Evolutionary conservation across 1,140 invertebrate genomes (phyloP).

Genomic region (Manduca sexta): DNA sequence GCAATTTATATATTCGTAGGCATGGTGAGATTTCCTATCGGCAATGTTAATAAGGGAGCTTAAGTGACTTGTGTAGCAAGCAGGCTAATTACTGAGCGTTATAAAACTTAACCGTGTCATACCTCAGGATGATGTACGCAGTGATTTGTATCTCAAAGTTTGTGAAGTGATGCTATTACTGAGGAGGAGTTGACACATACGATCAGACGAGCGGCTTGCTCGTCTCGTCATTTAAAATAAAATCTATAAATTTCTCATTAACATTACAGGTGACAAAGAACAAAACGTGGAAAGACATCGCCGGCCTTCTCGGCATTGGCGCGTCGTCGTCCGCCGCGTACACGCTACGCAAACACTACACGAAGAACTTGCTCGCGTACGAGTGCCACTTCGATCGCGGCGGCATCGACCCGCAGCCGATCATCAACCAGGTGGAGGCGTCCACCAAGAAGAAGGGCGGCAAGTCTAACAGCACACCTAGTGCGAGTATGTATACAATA

Average conservation of each 20-base stretch:
- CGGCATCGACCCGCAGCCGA: slow-evolving; percentile 95
- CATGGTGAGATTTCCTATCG: slow-evolving; percentile 40
- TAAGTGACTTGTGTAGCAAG: no score
- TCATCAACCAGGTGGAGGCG: slow-evolving; percentile 94
- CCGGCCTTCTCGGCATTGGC: slow-evolving; percentile 92
- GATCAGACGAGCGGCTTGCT: no score
- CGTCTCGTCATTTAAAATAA: no score
- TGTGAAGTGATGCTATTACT: no score
- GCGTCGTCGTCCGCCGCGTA: slow-evolving; percentile 97
- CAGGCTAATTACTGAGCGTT: no score
- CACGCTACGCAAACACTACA: slow-evolving; percentile 97
- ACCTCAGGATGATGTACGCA: no score
- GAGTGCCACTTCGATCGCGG: slow-evolving; percentile 98
- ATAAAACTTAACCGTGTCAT: no score
- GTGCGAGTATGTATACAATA: slow-evolving; percentile 77
- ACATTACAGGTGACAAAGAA: slow-evolving; percentile 92
- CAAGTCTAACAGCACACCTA: slow-evolving; percentile 88
- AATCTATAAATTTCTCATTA: slow-evolving; percentile 10
- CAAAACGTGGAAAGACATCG: slow-evolving; percentile 99
- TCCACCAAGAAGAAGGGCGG: slow-evolving; percentile 90
- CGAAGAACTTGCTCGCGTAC: slow-evolving; percentile 94
- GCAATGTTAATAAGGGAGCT: no score
- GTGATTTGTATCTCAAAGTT: no score
- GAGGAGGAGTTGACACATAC: no score
- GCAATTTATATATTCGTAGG: slow-evolving; percentile 13